Evolutionary conservation across 1,140 invertebrate species (phyloP).

Genomic region (Brachionus angularis): DNA sequence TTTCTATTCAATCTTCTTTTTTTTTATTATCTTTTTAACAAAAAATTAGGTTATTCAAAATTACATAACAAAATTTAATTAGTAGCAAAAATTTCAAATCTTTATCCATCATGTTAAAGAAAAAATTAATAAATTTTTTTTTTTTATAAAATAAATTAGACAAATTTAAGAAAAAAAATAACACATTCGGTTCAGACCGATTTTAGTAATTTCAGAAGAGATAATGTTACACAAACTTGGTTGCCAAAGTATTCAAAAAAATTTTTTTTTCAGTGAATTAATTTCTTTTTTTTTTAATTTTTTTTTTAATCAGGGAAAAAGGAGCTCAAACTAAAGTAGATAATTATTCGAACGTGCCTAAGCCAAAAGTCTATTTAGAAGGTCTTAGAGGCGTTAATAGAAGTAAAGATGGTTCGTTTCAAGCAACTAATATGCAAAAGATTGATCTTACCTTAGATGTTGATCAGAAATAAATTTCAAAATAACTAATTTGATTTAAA

Average conservation of each 20-base stretch:
- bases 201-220: conserved; percentile 56
- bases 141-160: conserved; percentile 48
- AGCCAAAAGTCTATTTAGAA: conserved; percentile 55
- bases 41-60: background rate
- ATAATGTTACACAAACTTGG: conserved; percentile 57
- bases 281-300: conserved; percentile 44
- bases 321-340: conserved; percentile 56
- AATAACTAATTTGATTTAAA: conserved; percentile 11
- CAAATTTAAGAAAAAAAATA: conserved; percentile 55
- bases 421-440: conserved; percentile 55
- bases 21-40: conserved; percentile 45
- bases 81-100: too few species aligned
- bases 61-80: background rate
- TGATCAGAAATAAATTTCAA: conserved; percentile 45
- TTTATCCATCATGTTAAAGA: too few species aligned
- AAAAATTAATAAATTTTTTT: conserved; percentile 30
- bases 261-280: conserved; percentile 44
- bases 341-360: conserved; percentile 56
- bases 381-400: conserved; percentile 52
- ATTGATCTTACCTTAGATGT: conserved; percentile 58
- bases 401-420: conserved; percentile 49
- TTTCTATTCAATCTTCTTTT: too few species aligned
- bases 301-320: conserved; percentile 50
- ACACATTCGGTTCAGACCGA: conserved; percentile 58
- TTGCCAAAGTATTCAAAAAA: conserved; percentile 51